Evolutionary conservation across 1,140 invertebrate genomes (phyloP).

Genomic region (Pseudachorutes palmiensis): DNA sequence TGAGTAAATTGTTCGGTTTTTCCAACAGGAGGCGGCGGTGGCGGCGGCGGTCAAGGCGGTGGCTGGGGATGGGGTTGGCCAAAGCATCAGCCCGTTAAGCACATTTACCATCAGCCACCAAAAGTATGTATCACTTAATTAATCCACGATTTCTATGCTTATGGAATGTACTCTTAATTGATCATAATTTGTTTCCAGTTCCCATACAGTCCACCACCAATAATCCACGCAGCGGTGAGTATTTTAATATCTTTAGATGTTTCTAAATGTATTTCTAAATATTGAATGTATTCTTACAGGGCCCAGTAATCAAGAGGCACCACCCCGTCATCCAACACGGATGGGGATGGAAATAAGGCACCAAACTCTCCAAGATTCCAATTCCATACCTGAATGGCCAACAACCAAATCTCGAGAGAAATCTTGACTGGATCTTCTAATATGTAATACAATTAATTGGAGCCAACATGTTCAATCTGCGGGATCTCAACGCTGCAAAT

Average conservation of each 20-base stretch:
- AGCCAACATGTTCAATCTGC: background rate
- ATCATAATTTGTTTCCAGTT: no score
- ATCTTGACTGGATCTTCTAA: background rate
- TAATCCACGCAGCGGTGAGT: constrained; percentile 13
- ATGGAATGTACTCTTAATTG: no score
- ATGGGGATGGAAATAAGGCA: constrained; percentile 11
- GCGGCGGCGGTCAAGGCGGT: constrained; percentile 2
- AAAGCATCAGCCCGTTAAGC: background rate
- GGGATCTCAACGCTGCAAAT: background rate
- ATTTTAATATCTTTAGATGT: background rate
- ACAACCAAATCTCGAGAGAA: no score
- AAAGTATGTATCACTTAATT: no score
- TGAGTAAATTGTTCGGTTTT: background rate
- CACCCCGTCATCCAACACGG: constrained; percentile 6
- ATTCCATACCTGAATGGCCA: no score
- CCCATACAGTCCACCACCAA: constrained; percentile 13
- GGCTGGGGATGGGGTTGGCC: constrained; percentile 1
- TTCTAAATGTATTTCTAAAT: background rate
- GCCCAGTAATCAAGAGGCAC: constrained; percentile 15
- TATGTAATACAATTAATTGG: background rate
- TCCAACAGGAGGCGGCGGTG: background rate
- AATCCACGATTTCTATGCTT: no score
- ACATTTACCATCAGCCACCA: constrained; percentile 14
- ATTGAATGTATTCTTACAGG: background rate
- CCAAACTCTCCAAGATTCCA: no score